phyloP scores from a whole-genome alignment of 2,888 invertebrate genomes.

The Trichopoda pennipes region DNA sequence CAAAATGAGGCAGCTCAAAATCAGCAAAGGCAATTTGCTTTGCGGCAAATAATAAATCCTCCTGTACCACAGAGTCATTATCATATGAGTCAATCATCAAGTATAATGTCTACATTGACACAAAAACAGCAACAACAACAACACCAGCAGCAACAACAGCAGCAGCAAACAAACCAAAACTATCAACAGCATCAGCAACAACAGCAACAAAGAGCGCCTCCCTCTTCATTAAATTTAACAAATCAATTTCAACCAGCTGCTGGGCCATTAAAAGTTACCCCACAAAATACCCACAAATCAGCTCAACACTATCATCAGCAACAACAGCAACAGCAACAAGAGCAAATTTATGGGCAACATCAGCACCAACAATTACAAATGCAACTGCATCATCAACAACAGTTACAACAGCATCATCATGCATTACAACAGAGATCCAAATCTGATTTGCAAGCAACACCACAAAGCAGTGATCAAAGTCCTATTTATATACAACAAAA shows the following conservation, averaged over 20 bases:
- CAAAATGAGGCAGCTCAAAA: constrained; percentile 85
- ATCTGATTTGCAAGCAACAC: constrained; percentile 75
- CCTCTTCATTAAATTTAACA: constrained; percentile 79
- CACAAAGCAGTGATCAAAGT: constrained; percentile 79
- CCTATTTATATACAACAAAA: constrained; percentile 81
- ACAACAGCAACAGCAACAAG: constrained; percentile 71
- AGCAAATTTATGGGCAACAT: constrained; percentile 78
- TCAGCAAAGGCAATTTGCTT: constrained; percentile 85
- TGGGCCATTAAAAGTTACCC: constrained; percentile 78
- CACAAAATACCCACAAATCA: constrained; percentile 71
- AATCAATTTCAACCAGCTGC: constrained; percentile 80
- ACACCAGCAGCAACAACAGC: constrained; percentile 70
- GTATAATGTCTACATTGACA: constrained; percentile 76
- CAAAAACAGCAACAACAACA: constrained; percentile 71
- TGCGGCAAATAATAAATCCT: constrained; percentile 84
- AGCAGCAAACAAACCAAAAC: constrained; percentile 67
- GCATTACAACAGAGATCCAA: constrained; percentile 76
- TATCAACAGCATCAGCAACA: constrained; percentile 65
- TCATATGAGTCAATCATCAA: constrained; percentile 79
- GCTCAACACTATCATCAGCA: constrained; percentile 71
- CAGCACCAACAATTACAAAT: constrained; percentile 80
- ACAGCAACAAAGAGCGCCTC: constrained; percentile 77
- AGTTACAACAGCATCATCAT: constrained; percentile 73
- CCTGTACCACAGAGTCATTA: constrained; percentile 82
- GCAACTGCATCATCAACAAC: constrained; percentile 81